A percentile compares a stretch with the other conserved stretches of the same genome.
Conservation (phyloP, 2,113 vertebrate genomes). For the Gymnogyps californianus region DNA sequence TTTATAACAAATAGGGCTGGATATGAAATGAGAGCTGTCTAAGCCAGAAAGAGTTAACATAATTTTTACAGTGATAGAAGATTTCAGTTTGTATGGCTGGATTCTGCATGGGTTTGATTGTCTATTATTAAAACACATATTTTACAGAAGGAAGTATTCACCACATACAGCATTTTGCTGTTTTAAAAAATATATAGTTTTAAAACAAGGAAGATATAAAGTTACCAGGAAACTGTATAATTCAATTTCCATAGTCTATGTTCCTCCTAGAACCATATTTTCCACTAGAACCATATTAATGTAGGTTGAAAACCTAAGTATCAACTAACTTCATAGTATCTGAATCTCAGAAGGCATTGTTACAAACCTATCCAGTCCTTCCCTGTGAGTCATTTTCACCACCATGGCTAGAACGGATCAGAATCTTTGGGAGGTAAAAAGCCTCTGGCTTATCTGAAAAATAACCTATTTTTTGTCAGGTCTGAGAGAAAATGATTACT, state of each 20-base stretch:
- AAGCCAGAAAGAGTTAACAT: neutral
- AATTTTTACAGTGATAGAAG: neutral
- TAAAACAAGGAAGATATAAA: neutral
- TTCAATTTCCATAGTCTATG: neutral
- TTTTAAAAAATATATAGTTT: neutral
- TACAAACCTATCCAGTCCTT: neutral
- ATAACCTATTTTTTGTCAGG: neutral
- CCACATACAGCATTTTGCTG: neutral
- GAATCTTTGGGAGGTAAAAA: neutral
- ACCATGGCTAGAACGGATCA: neutral
- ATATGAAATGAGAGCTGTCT: neutral
- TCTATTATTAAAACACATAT: neutral
- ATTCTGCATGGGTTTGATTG: neutral
- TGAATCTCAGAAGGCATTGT: neutral
- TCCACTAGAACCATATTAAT: neutral
- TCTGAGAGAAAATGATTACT: neutral
- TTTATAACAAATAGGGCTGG: neutral
- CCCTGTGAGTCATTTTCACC: neutral
- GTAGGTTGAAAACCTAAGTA: neutral
- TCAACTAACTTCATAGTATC: neutral
- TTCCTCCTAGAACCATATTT: neutral
- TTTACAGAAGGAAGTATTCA: neutral
- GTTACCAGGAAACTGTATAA: neutral
- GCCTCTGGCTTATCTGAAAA: neutral
- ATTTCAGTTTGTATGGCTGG: neutral